Evolutionary conservation across 2,797 vertebrate species (phyloP).

Genomic region (Nyctibius grandis): DNA sequence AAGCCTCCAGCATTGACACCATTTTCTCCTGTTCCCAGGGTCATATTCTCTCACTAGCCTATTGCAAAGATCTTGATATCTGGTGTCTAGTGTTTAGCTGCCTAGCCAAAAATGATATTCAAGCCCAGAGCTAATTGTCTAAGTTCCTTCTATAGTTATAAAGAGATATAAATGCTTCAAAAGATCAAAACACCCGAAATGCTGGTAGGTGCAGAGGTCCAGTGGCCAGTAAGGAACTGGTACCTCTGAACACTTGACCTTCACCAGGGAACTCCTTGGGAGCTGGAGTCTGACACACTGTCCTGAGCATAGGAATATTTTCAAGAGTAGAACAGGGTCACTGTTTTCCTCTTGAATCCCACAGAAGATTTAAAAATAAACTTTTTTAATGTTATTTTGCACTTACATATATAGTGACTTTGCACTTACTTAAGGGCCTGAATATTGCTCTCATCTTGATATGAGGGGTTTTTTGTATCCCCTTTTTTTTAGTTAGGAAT

Average conservation of each 20-base stretch:
- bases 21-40: neutral
- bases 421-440: neutral
- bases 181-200: neutral
- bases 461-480: neutral
- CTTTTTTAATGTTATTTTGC: neutral
- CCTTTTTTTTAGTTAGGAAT: neutral
- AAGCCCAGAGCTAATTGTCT: conserved; percentile 8
- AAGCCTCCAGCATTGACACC: neutral
- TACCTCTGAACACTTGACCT: neutral
- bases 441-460: neutral
- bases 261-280: neutral
- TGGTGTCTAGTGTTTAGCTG: neutral
- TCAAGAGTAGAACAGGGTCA: neutral
- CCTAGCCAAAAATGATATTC: neutral
- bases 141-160: neutral
- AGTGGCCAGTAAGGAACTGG: neutral
- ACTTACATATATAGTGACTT: neutral
- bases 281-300: neutral
- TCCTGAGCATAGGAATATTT: neutral
- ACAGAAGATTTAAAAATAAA: neutral
- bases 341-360: neutral
- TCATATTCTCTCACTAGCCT: neutral
- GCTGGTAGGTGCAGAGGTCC: neutral
- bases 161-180: conserved; percentile 14
- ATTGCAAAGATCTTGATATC: neutral